These are phyloP conservation scores for Oxyura jamaicensis DNA, from an alignment of 2,113 vertebrate genomes.

Conservation along the genomic window DNA sequence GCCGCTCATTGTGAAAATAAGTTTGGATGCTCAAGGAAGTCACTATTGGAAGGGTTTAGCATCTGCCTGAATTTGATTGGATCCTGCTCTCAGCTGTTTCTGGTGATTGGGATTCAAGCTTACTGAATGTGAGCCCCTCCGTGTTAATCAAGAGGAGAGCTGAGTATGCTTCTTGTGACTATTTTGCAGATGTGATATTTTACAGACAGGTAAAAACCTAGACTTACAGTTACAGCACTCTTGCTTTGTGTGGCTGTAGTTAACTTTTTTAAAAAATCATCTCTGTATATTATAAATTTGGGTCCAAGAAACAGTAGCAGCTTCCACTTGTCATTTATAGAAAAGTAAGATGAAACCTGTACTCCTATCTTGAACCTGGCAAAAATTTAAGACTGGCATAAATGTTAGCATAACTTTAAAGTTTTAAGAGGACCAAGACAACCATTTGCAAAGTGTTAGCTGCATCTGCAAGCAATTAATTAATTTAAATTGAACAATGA, in stretches of 20 bases:
- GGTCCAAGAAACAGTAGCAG: not conserved
- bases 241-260: not conserved
- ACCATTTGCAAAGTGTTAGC: not conserved
- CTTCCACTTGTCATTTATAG: not conserved
- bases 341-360: not conserved
- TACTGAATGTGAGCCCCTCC: not conserved
- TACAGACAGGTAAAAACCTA: not conserved
- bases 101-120: not conserved
- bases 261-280: not conserved
- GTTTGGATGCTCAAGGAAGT: not conserved
- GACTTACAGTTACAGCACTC: not conserved
- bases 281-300: not conserved
- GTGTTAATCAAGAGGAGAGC: not conserved
- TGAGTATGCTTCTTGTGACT: not conserved
- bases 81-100: not conserved
- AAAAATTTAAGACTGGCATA: not conserved
- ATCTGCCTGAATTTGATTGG: not conserved
- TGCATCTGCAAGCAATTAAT: not conserved
- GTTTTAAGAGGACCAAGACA: not conserved
- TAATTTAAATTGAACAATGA: not conserved
- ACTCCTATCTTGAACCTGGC: not conserved
- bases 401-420: not conserved
- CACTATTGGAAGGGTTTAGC: not conserved
- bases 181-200: not conserved
- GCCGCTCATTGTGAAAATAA: not conserved